phyloP scores from a whole-genome alignment of 2,888 invertebrate genomes.

The Auanema freiburgensis region DNA sequence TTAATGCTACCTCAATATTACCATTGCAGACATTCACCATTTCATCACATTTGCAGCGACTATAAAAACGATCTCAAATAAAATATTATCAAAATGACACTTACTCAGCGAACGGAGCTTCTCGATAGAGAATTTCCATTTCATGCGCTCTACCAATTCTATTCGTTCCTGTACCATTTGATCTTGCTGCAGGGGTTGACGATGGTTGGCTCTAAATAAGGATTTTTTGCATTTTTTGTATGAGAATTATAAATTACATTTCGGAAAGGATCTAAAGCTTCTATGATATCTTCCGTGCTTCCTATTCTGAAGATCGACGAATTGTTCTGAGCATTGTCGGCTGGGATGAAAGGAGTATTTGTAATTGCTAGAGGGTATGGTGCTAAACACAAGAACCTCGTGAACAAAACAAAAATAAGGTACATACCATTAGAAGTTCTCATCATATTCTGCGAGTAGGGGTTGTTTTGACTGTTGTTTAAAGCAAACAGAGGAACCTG shows the following conservation, averaged over 20 bases:
- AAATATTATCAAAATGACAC: constrained; percentile 4
- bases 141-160: constrained; percentile 19
- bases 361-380: no score
- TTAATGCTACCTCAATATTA: constrained; percentile 37
- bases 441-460: no score
- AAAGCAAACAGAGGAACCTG: constrained; percentile 26
- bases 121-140: constrained; percentile 47
- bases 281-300: constrained; percentile 13
- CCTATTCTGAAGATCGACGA: constrained; percentile 1
- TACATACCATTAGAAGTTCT: no score
- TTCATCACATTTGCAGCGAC: constrained; percentile 37
- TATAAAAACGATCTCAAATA: constrained; percentile 18
- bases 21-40: constrained; percentile 40
- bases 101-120: constrained; percentile 42
- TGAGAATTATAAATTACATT: no score
- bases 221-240: no score
- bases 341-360: neutral
- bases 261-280: constrained; percentile 13
- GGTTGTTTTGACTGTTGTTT: neutral
- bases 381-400: no score
- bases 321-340: constrained; percentile 1
- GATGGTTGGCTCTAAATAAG: no score
- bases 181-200: no score
- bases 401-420: no score
- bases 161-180: no score